These are phyloP conservation scores for Xestia rhomboidea DNA, from an alignment of 2,888 invertebrate genomes.

Conservation along the genomic window DNA sequence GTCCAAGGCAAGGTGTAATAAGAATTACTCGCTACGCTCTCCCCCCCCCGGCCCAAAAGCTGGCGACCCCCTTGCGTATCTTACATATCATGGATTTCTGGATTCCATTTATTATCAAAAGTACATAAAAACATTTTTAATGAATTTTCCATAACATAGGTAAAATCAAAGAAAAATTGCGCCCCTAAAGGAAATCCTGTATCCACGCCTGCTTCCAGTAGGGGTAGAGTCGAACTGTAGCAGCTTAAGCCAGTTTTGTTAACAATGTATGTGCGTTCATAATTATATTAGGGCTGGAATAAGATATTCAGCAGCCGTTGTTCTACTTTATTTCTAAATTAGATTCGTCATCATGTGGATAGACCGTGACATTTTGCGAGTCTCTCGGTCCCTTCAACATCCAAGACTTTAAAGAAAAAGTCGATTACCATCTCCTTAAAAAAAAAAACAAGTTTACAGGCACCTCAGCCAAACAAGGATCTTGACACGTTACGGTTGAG, in stretches of 20 bases:
- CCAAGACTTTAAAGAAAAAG: conserved; percentile 23
- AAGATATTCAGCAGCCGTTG: not conserved
- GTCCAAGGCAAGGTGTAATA: too few relatives aligned
- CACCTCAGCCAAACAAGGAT: not conserved
- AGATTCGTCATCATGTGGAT: not conserved
- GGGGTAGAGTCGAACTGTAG: not conserved
- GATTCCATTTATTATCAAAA: too few relatives aligned
- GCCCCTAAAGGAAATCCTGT: too few relatives aligned
- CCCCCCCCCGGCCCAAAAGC: too few relatives aligned
- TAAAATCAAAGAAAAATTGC: too few relatives aligned
- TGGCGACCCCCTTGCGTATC: too few relatives aligned
- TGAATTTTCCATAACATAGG: too few relatives aligned
- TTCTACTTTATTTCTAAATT: not conserved
- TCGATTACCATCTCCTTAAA: conserved; percentile 9
- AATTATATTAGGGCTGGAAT: not conserved
- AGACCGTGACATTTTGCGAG: not conserved
- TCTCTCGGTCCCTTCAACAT: not conserved
- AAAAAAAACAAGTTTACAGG: conserved; percentile 22
- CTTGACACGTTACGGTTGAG: conserved; percentile 20
- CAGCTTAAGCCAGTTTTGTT: not conserved
- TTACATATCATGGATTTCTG: too few relatives aligned
- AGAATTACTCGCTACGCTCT: too few relatives aligned
- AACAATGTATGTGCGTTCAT: not conserved
- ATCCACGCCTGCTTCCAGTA: not conserved
- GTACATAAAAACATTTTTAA: too few relatives aligned